phyloP scores from a whole-genome alignment of 2,797 vertebrate species.

The Pogonophryne albipinna region DNA sequence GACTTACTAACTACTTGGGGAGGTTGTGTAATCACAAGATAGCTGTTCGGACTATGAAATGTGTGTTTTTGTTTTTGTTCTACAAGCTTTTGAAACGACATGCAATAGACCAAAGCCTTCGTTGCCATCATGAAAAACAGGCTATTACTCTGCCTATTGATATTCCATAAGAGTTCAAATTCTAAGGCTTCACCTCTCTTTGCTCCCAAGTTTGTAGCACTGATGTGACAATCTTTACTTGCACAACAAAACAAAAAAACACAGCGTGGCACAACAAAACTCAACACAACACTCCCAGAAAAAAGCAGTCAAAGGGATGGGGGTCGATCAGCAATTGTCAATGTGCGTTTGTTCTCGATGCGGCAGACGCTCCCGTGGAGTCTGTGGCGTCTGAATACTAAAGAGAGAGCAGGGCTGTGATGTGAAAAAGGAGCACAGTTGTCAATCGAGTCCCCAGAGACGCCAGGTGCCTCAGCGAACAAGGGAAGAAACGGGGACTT shows the following conservation, averaged over 20 bases:
- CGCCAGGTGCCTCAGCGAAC: slow-evolving; percentile 59
- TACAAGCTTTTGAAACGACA: slow-evolving; percentile 40
- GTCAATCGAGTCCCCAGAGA: slow-evolving; percentile 77
- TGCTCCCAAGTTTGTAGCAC: slow-evolving; percentile 47
- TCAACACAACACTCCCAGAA: slow-evolving; percentile 44
- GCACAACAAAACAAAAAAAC: slow-evolving; percentile 28
- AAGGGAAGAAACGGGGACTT: slow-evolving; percentile 66
- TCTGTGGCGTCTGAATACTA: slow-evolving; percentile 74
- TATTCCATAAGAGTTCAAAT: slow-evolving; percentile 65
- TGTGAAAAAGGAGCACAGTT: slow-evolving; percentile 55
- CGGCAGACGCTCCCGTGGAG: slow-evolving; percentile 65
- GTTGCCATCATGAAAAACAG: slow-evolving; percentile 39
- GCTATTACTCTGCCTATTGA: slow-evolving; percentile 65
- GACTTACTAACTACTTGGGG: slow-evolving; percentile 28
- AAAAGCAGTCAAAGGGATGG: slow-evolving; percentile 56
- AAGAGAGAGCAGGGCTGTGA: slow-evolving; percentile 63
- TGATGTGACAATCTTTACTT: slow-evolving; percentile 59
- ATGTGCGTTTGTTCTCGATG: slow-evolving; percentile 70
- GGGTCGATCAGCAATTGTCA: slow-evolving; percentile 70
- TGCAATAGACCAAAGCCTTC: slow-evolving; percentile 46
- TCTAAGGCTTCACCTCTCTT: slow-evolving; percentile 48
- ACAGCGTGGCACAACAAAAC: slow-evolving; percentile 37
- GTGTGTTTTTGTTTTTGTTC: slow-evolving; percentile 44
- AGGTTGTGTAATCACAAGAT: slow-evolving; percentile 37
- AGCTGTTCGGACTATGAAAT: slow-evolving; percentile 34